Conservation (phyloP, 1,140 invertebrate genomes). For the Capitella teleta region DNA sequence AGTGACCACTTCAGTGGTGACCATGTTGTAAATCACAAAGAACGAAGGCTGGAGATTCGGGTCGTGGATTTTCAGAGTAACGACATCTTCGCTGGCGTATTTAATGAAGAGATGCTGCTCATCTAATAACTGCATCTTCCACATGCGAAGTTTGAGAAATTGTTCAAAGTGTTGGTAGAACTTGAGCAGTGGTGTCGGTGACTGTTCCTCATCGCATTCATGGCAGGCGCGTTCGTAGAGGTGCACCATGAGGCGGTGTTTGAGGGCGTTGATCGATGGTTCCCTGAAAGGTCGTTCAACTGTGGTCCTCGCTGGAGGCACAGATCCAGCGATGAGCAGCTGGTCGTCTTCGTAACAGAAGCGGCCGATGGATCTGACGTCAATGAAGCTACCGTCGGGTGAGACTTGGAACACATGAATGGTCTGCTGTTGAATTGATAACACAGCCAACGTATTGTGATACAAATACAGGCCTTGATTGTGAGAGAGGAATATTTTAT, state of each 20-base stretch:
- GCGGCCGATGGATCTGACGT: slow-evolving; percentile 67
- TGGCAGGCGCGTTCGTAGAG: slow-evolving; percentile 62
- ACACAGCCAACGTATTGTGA: slow-evolving; percentile 77
- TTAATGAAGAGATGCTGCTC: slow-evolving; percentile 83
- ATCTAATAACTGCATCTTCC: slow-evolving; percentile 94
- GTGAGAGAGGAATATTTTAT: slow-evolving; percentile 90
- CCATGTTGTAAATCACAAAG: slow-evolving; percentile 86
- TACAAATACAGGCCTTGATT: slow-evolving; percentile 93
- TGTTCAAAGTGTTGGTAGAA: slow-evolving; percentile 60
- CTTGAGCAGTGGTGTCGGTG: slow-evolving; percentile 55
- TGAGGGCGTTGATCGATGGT: slow-evolving; percentile 68
- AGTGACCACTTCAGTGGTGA: slow-evolving; percentile 67
- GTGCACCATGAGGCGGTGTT: slow-evolving; percentile 76
- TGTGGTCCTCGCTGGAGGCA: slow-evolving; percentile 6
- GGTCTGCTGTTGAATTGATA: slow-evolving; percentile 92
- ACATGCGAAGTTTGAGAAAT: slow-evolving; percentile 74
- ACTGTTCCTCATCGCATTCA: slow-evolving; percentile 51
- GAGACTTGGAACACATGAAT: slow-evolving; percentile 86
- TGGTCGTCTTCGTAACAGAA: slow-evolving; percentile 87
- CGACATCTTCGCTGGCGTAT: slow-evolving; percentile 83
- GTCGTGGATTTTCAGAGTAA: slow-evolving; percentile 68
- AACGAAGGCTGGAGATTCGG: slow-evolving; percentile 72
- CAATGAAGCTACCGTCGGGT: slow-evolving; percentile 65
- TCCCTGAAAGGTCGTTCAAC: slow-evolving; percentile 57
- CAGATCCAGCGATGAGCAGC: slow-evolving; percentile 45